Conservation (phyloP, 2,888 invertebrate genomes). For the Mythimna vitellina region DNA sequence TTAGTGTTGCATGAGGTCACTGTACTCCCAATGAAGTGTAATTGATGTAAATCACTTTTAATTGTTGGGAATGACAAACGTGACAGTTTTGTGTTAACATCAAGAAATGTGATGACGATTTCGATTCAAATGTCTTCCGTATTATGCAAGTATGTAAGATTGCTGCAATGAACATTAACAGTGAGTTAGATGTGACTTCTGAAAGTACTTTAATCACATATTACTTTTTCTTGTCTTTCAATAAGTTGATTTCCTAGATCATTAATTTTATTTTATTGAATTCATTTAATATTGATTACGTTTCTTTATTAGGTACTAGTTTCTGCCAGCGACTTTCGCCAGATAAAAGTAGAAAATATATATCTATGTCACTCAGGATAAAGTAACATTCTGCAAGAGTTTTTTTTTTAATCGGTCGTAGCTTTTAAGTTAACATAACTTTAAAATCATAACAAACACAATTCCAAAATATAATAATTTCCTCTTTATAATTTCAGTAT, state of each 20-base stretch:
- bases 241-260: background rate
- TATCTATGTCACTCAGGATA: too few species aligned
- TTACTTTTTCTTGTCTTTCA: background rate
- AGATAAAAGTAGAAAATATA: too few species aligned
- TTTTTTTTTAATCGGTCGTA: too few species aligned
- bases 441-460: too few species aligned
- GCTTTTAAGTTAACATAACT: too few species aligned
- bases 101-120: constrained; percentile 31
- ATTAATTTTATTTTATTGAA: background rate
- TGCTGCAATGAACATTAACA: background rate
- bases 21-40: constrained; percentile 41
- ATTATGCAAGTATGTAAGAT: constrained; percentile 1
- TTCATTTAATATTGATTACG: background rate
- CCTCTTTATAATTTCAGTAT: too few species aligned
- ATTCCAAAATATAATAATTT: too few species aligned
- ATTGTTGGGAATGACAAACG: constrained; percentile 47
- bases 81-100: constrained; percentile 27
- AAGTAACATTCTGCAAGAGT: too few species aligned
- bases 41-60: constrained; percentile 62
- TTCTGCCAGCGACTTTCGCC: background rate
- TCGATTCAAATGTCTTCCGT: constrained; percentile 7
- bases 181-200: background rate
- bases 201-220: background rate
- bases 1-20: constrained; percentile 48
- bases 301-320: background rate